Evolutionary conservation across 1,140 invertebrate species (phyloP).

Genomic region (Formica exsecta): DNA sequence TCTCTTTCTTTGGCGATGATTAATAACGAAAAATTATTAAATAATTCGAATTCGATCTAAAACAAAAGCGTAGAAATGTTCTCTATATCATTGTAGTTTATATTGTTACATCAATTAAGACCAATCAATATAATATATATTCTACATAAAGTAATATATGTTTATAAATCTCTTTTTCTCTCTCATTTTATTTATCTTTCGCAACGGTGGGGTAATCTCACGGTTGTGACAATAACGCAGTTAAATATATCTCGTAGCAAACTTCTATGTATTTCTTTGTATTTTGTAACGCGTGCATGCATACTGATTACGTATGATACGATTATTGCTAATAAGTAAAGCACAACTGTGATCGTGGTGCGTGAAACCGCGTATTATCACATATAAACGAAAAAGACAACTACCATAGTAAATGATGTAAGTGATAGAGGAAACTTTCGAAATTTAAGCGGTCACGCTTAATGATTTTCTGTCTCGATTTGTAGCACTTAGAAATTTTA

Average conservation of each 20-base stretch:
- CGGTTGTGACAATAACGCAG: not conserved
- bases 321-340: constrained; percentile 23
- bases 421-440: not conserved
- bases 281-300: not conserved
- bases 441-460: not conserved
- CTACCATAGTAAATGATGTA: not conserved
- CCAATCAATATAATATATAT: constrained; percentile 6
- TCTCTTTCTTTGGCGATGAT: constrained; percentile 32
- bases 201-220: constrained; percentile 20
- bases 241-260: not conserved
- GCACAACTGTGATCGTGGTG: not conserved
- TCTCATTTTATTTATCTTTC: constrained; percentile 14
- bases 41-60: constrained; percentile 30
- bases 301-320: constrained; percentile 23
- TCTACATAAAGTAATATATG: constrained; percentile 31
- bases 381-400: not conserved
- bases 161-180: not conserved
- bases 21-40: constrained; percentile 36
- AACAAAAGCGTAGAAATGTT: constrained; percentile 27
- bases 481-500: not conserved
- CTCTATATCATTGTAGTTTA: constrained; percentile 1
- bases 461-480: not conserved
- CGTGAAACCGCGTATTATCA: not conserved
- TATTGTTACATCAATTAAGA: constrained; percentile 8
- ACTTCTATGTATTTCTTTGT: constrained; percentile 27